phyloP scores from a whole-genome alignment of 2,113 vertebrate genomes.

The Anoura caudifer region DNA sequence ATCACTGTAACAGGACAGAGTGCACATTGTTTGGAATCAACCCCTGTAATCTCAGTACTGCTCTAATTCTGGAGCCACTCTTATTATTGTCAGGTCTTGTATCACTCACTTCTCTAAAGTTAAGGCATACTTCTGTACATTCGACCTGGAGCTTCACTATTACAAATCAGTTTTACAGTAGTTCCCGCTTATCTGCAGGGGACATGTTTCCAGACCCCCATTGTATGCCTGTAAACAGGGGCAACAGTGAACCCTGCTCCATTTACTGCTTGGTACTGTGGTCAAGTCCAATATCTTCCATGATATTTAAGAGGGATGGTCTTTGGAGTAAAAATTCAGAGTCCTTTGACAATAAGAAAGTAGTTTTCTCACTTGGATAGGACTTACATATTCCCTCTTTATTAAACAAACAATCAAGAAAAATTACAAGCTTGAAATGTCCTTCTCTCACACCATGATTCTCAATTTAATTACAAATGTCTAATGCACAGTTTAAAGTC shows the following conservation, averaged over 20 bases:
- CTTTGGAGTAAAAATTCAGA: neutral
- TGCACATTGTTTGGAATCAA: neutral
- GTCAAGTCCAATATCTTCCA: neutral
- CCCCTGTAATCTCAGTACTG: neutral
- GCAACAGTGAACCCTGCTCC: neutral
- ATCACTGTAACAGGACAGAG: neutral
- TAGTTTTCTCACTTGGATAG: neutral
- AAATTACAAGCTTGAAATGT: neutral
- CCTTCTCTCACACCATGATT: neutral
- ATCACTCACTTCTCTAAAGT: neutral
- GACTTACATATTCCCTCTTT: neutral
- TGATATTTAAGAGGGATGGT: neutral
- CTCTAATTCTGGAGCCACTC: neutral
- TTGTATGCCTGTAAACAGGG: neutral
- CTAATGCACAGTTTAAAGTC: neutral
- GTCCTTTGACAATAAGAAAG: neutral
- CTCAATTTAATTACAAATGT: constrained; percentile 12
- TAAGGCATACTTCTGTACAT: neutral
- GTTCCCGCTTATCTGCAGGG: too few species aligned
- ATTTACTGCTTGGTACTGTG: neutral
- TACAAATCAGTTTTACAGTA: neutral
- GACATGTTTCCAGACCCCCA: neutral
- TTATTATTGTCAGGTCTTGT: too few species aligned
- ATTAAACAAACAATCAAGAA: neutral
- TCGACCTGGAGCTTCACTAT: neutral